These are phyloP conservation scores for Etia nguti DNA, from an alignment of 2,113 vertebrate species.

Conservation along the genomic window DNA sequence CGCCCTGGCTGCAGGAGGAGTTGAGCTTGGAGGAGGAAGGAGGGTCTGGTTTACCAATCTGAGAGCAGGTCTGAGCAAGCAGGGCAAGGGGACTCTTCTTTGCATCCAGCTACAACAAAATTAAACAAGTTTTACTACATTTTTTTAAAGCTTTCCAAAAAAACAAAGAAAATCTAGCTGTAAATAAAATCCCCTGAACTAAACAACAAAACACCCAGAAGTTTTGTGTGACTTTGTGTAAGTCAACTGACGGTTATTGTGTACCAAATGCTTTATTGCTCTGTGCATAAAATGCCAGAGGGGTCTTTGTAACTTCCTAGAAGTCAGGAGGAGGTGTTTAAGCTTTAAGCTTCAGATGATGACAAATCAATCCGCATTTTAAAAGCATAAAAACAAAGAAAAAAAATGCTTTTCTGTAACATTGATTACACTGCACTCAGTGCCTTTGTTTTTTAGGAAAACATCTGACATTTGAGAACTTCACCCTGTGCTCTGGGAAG, in stretches of 20 bases:
- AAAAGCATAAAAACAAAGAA: background rate
- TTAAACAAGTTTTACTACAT: background rate
- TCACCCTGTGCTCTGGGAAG: background rate
- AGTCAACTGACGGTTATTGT: background rate
- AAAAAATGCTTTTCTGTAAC: background rate
- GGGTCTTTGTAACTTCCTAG: background rate
- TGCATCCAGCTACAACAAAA: conserved; percentile 84
- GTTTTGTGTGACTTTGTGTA: background rate
- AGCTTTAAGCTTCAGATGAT: background rate
- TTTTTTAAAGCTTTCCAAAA: background rate
- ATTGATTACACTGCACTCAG: too few relatives aligned
- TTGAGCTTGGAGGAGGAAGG: conserved; percentile 87
- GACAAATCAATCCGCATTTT: background rate
- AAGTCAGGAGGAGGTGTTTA: background rate
- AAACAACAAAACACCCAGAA: background rate
- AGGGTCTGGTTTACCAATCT: conserved; percentile 92
- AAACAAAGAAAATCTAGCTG: background rate
- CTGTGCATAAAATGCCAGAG: background rate
- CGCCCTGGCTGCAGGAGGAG: conserved; percentile 74
- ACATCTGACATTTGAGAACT: background rate
- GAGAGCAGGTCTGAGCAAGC: conserved; percentile 92
- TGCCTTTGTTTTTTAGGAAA: background rate
- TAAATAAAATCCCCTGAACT: background rate
- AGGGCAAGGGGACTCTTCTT: conserved; percentile 94
- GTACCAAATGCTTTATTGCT: background rate